Evolutionary conservation across 2,797 vertebrate genomes (phyloP).

Genomic region (Pangasius macronema): DNA sequence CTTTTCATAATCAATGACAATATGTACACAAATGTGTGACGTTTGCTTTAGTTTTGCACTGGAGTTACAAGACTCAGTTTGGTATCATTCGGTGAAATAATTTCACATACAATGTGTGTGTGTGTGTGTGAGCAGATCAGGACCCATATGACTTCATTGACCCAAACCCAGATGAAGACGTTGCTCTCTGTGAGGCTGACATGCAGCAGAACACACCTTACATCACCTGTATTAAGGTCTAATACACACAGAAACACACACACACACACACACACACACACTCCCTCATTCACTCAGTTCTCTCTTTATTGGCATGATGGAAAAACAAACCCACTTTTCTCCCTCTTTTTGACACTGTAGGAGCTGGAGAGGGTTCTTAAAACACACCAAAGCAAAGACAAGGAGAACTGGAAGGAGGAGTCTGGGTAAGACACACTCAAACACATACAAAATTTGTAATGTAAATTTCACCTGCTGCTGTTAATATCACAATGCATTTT

Average conservation of each 20-base stretch:
- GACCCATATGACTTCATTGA: constrained; percentile 94
- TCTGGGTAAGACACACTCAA: constrained; percentile 79
- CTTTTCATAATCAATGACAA: not conserved
- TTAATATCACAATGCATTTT: not conserved
- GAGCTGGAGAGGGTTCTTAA: constrained; percentile 87
- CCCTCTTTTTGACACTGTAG: constrained; percentile 66
- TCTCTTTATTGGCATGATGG: too few relatives aligned
- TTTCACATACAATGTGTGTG: not conserved
- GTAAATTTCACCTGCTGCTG: not conserved
- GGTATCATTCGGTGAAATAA: not conserved
- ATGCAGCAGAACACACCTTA: constrained; percentile 77
- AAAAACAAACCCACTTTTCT: not conserved
- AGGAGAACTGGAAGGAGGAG: constrained; percentile 85
- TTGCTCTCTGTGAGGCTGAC: constrained; percentile 85
- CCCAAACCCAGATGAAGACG: constrained; percentile 83
- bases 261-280: not conserved
- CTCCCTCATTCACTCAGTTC: not conserved
- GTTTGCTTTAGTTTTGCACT: not conserved
- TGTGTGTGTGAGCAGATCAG: constrained; percentile 72
- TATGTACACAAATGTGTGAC: not conserved
- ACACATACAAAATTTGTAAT: not conserved
- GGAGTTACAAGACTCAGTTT: not conserved
- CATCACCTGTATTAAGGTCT: constrained; percentile 90
- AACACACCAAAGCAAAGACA: constrained; percentile 84
- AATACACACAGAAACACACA: constrained; percentile 4